These are phyloP conservation scores for Bufo gargarizans DNA, from an alignment of 2,113 vertebrate species.

Conservation along the genomic window DNA sequence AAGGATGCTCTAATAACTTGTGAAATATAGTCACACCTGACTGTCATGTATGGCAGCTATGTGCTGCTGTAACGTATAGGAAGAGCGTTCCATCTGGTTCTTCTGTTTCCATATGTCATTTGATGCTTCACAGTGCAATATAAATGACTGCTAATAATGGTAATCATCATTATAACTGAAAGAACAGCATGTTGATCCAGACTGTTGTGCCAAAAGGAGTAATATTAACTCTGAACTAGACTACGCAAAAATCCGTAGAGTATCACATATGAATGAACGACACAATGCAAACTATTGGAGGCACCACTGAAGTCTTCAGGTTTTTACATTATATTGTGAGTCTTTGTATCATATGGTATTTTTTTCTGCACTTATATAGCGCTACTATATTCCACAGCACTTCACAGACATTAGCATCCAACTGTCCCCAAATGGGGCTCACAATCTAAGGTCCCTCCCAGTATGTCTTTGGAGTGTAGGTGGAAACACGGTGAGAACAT, in stretches of 20 bases:
- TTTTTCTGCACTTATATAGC: background rate
- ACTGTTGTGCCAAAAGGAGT: slow-evolving; percentile 8
- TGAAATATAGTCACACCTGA: background rate
- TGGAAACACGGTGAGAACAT: too few relatives aligned
- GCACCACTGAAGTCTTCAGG: background rate
- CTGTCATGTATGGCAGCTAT: background rate
- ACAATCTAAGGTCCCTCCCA: too few relatives aligned
- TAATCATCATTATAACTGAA: slow-evolving; percentile 31
- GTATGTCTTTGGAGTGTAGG: too few relatives aligned
- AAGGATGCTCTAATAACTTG: background rate
- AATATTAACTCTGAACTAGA: background rate
- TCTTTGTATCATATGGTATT: too few relatives aligned
- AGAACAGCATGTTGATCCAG: slow-evolving; percentile 25
- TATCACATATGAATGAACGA: background rate
- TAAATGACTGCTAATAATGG: slow-evolving; percentile 37
- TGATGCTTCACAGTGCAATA: background rate
- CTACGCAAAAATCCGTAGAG: background rate
- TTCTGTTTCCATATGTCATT: slow-evolving; percentile 17
- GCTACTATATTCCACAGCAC: too few relatives aligned
- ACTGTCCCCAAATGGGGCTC: too few relatives aligned
- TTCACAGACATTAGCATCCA: too few relatives aligned
- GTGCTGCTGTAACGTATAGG: background rate
- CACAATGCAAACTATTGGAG: too few relatives aligned
- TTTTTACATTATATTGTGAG: background rate
- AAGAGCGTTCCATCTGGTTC: slow-evolving; percentile 24